Base-by-base conservation (phyloP, 2,113 vertebrate genomes). In the Edolisoma coerulescens region DNA sequence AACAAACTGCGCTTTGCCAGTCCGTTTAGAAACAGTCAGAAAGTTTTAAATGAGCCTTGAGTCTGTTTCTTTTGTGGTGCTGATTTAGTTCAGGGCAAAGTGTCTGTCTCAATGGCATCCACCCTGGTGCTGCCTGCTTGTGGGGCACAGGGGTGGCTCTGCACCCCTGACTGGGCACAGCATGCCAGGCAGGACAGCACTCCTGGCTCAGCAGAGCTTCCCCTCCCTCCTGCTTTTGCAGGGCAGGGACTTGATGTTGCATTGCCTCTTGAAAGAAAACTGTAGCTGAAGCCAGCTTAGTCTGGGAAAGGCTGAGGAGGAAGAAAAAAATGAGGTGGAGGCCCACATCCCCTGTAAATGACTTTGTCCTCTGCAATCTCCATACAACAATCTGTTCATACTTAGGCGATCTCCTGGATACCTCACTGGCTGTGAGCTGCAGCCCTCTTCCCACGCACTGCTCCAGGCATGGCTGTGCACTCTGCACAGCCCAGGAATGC, bases 91-190 rank as follows among this genome's bases (percentile, higher is more conserved):
- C 17, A 65, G 57, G 13, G 77, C 1, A 9, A 79, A 75, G 30
- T 11, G 30, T 53, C 41, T 74, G 13, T 45, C 47, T 42, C 3
- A 1, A 19, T 39, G 67, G 60, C 60, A 30, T 39, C 52, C 27
- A 16, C 13, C 1, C 0, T 1, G 11, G 11, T 67, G 26, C 85
- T 80, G 42, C 35, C 67, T 30, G 16, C 44, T 17, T 30, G 26
- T n/a, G 49, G 37, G 41, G 8, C 3, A 0, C 0, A 0, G 22
- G 30, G 15, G 11, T 84, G 56, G 18, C 52, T 81, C 45, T 76
- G 57, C 27, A 14, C 18, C 3, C 0, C 16, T 32, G 30, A 3
- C 1, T 70, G 54, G 44, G 53, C 39, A 12, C 26, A 54, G 35
- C 41, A 14, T 7, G 0, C 59, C 63, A 41, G 61, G 22, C 19